Percentiles rank a stretch among this genome's conserved stretches.
Evolutionary conservation across 2,797 vertebrate species (phyloP).

Genomic region (Leuciscus waleckii): DNA sequence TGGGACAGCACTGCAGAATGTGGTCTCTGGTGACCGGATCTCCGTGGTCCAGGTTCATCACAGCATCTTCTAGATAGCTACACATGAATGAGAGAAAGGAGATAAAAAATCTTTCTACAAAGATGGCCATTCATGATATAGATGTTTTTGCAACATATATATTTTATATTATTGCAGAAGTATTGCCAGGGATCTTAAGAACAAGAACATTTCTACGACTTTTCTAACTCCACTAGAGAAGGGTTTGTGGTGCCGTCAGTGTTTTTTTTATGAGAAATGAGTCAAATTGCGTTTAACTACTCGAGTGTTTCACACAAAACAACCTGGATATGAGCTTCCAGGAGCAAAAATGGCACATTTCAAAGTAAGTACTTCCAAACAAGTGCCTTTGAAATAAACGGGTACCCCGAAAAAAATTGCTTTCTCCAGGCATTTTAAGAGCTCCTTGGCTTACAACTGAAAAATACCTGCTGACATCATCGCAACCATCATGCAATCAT

Average conservation of each 20-base stretch:
- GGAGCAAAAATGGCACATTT: neutral
- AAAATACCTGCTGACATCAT: constrained; percentile 23
- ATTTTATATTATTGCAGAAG: neutral
- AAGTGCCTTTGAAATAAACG: neutral
- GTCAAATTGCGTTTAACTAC: neutral
- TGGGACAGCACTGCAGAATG: constrained; percentile 93
- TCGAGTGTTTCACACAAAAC: neutral
- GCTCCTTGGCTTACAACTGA: neutral
- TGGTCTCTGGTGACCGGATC: constrained; percentile 97
- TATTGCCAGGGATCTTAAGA: neutral
- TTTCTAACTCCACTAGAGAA: neutral
- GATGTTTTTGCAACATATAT: too few relatives aligned
- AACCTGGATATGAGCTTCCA: neutral
- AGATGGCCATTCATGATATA: neutral
- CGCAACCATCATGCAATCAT: neutral
- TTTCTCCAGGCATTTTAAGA: neutral
- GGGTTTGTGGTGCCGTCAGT: neutral
- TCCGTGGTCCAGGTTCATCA: constrained; percentile 95
- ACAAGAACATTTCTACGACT: neutral
- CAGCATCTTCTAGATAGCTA: constrained; percentile 96
- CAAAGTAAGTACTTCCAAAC: neutral
- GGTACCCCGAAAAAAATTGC: neutral
- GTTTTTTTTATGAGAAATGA: neutral
- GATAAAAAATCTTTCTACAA: neutral
- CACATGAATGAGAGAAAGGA: neutral